Percentiles rank a stretch among this genome's conserved stretches.
Conservation (phyloP, 2,888 invertebrate species). For the Lithophane semibrunnea region DNA sequence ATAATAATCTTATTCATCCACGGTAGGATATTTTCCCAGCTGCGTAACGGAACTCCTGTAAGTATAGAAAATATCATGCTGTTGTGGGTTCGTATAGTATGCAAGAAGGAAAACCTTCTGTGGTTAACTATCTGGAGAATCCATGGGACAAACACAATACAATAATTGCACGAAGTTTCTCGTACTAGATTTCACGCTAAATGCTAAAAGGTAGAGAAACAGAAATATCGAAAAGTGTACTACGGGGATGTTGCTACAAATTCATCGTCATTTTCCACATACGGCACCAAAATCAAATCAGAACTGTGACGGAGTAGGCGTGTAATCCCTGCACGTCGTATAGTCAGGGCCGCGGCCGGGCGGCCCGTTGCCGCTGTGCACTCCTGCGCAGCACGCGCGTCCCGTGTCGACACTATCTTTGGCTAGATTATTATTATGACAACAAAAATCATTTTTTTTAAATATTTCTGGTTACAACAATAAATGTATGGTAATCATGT, state of each 20-base stretch:
- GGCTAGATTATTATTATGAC: neutral
- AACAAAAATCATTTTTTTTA: no score
- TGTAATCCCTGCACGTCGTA: constrained; percentile 31
- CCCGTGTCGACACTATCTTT: neutral
- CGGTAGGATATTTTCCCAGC: constrained; percentile 19
- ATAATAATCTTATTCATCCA: constrained; percentile 28
- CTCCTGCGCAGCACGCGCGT: constrained; percentile 28
- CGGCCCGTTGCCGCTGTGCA: constrained; percentile 22
- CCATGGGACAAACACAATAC: no score
- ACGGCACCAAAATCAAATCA: constrained; percentile 18
- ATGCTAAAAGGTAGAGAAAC: neutral
- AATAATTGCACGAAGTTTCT: neutral
- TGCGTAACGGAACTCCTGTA: constrained; percentile 31
- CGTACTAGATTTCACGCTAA: neutral
- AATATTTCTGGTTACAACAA: neutral
- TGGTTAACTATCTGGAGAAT: neutral
- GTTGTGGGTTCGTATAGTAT: neutral
- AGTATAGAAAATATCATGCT: constrained; percentile 17
- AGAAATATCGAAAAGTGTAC: neutral
- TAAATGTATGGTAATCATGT: constrained; percentile 7
- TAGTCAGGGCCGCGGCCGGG: constrained; percentile 20
- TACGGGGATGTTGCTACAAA: constrained; percentile 5
- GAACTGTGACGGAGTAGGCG: constrained; percentile 20
- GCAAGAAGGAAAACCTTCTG: neutral
- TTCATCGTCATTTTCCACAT: constrained; percentile 6